These are phyloP conservation scores for Premnoplex brunnescens DNA, from an alignment of 2,797 vertebrate species.

Conservation along the genomic window DNA sequence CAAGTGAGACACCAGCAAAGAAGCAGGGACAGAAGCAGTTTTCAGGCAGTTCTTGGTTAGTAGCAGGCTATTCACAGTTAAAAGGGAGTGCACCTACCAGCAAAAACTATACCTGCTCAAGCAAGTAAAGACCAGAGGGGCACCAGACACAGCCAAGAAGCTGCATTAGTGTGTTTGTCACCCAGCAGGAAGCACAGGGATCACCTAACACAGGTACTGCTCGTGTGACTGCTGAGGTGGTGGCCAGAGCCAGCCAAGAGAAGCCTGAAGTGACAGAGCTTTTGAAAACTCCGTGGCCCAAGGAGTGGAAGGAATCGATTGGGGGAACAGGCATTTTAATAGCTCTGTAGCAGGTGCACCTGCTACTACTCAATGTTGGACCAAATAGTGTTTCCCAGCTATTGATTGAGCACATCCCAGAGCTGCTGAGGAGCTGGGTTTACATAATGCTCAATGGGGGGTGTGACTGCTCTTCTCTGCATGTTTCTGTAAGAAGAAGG, in stretches of 20 bases:
- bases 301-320: not conserved
- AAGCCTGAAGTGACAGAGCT: not conserved
- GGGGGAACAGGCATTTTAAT: conserved; percentile 39
- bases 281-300: not conserved
- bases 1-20: not conserved
- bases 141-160: not conserved
- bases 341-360: conserved; percentile 40
- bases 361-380: conserved; percentile 43
- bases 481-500: not conserved
- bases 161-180: not conserved
- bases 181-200: not conserved
- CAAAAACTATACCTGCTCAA: not conserved
- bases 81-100: not conserved
- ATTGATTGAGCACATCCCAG: conserved; percentile 40
- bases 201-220: not conserved
- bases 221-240: not conserved
- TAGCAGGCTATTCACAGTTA: not conserved
- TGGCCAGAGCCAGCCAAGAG: not conserved
- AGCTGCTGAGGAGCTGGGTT: not conserved
- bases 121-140: not conserved
- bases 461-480: not conserved
- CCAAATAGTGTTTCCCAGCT: conserved; percentile 12
- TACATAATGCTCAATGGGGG: not conserved
- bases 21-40: not conserved
- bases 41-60: not conserved